Evolutionary conservation across 2,888 invertebrate genomes (phyloP).

Genomic region (Phlogophora meticulosa): DNA sequence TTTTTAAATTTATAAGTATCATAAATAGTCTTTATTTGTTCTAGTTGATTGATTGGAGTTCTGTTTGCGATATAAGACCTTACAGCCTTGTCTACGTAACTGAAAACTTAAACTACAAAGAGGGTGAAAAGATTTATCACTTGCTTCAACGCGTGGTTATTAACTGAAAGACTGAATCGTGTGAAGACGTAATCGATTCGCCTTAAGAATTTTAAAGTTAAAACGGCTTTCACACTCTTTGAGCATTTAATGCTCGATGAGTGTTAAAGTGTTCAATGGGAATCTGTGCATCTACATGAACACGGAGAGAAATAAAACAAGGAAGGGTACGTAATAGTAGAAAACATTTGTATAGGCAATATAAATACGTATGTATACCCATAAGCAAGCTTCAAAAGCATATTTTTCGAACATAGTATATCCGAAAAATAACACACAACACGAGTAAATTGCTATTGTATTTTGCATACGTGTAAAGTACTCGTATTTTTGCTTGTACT

Average conservation of each 20-base stretch:
- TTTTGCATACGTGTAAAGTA: too few relatives aligned
- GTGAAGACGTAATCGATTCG: conserved; percentile 32
- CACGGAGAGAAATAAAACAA: not conserved
- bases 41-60: too few relatives aligned
- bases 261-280: conserved; percentile 11
- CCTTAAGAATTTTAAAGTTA: conserved; percentile 32
- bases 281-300: not conserved
- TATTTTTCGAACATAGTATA: too few relatives aligned
- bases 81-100: not conserved
- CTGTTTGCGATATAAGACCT: too few relatives aligned
- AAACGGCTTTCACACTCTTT: conserved; percentile 8
- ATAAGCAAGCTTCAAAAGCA: too few relatives aligned
- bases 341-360: too few relatives aligned
- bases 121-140: conserved; percentile 21
- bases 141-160: conserved; percentile 31
- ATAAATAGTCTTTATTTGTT: too few relatives aligned
- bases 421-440: too few relatives aligned
- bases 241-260: conserved; percentile 15
- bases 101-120: conserved; percentile 20
- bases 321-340: not conserved
- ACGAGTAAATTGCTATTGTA: too few relatives aligned
- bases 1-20: too few relatives aligned
- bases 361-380: too few relatives aligned
- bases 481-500: too few relatives aligned
- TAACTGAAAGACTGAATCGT: conserved; percentile 37